A percentile compares a stretch with the other conserved stretches of the same genome.
These are phyloP conservation scores for Psilopogon haemacephalus DNA, from an alignment of 2,113 vertebrate genomes.

Conservation along the genomic window DNA sequence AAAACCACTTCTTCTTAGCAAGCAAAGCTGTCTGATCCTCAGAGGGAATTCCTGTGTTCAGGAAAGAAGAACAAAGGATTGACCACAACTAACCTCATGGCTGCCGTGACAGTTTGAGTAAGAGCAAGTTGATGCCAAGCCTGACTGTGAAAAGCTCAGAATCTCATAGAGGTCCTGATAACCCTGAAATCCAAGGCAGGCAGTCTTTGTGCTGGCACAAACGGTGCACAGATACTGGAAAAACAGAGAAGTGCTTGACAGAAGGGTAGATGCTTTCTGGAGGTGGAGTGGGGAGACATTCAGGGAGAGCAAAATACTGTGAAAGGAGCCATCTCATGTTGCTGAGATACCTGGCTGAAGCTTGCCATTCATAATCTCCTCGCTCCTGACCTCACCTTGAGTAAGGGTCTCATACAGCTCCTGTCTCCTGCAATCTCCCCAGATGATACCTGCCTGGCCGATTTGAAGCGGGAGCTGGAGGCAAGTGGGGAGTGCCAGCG, in stretches of 20 bases:
- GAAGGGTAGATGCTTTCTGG: background rate
- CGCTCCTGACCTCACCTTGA: background rate
- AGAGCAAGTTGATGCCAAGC: background rate
- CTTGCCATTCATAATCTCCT: background rate
- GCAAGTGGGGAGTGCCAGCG: constrained; percentile 40
- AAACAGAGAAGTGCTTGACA: background rate
- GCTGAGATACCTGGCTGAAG: background rate
- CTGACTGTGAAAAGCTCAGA: background rate
- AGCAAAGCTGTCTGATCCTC: background rate
- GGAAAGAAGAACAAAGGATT: background rate
- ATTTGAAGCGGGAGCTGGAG: constrained; percentile 70
- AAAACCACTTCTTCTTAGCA: background rate
- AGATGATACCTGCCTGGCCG: constrained; percentile 71
- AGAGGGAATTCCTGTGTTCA: background rate
- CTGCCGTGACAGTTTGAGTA: background rate
- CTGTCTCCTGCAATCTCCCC: background rate
- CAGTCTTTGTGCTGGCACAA: background rate
- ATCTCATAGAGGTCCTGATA: background rate
- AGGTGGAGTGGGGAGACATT: background rate
- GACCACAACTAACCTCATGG: rapidly evolving
- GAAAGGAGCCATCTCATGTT: rapidly evolving
- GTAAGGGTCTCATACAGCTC: background rate
- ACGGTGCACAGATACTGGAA: background rate
- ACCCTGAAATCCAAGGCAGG: background rate
- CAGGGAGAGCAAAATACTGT: background rate